A percentile compares a stretch with the other conserved stretches of the same genome.
phyloP scores from a whole-genome alignment of 2,113 vertebrate genomes.

The Vicugna pacos region DNA sequence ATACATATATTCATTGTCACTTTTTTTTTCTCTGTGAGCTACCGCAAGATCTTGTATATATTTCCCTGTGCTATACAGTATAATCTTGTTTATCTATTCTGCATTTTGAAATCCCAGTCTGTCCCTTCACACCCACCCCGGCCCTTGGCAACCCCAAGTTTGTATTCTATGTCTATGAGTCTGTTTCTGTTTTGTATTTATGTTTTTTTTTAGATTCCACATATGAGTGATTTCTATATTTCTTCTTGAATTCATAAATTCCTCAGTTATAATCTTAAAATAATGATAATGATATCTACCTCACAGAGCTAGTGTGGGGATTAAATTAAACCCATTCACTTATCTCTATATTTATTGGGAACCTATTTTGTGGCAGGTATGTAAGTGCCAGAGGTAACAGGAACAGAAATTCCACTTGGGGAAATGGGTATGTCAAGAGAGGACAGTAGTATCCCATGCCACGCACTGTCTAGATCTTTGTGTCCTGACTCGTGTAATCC shows the following conservation, averaged over 20 bases:
- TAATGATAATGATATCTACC: not conserved
- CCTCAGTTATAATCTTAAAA: not conserved
- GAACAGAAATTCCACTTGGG: not conserved
- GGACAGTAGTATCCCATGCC: not conserved
- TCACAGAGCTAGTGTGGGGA: not conserved
- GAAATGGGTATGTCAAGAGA: not conserved
- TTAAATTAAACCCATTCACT: not conserved
- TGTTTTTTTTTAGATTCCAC: too few relatives aligned
- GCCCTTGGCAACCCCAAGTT: too few relatives aligned
- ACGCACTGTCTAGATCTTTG: rapidly evolving
- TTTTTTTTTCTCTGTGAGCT: too few relatives aligned
- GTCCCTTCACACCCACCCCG: too few relatives aligned
- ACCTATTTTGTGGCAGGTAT: not conserved
- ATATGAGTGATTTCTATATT: too few relatives aligned
- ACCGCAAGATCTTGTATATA: too few relatives aligned
- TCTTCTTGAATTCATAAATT: not conserved
- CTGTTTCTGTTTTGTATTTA: too few relatives aligned
- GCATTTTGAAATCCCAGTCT: too few relatives aligned
- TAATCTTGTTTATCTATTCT: too few relatives aligned
- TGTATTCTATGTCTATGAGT: too few relatives aligned
- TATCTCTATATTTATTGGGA: not conserved
- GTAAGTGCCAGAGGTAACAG: not conserved
- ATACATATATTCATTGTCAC: too few relatives aligned
- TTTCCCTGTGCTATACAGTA: too few relatives aligned
- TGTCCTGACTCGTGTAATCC: not conserved